Evolutionary conservation across 2,797 vertebrate species (phyloP), one percentile per base, ranked within the genome.

Genomic region (Acipenser transmontanus): DNA sequence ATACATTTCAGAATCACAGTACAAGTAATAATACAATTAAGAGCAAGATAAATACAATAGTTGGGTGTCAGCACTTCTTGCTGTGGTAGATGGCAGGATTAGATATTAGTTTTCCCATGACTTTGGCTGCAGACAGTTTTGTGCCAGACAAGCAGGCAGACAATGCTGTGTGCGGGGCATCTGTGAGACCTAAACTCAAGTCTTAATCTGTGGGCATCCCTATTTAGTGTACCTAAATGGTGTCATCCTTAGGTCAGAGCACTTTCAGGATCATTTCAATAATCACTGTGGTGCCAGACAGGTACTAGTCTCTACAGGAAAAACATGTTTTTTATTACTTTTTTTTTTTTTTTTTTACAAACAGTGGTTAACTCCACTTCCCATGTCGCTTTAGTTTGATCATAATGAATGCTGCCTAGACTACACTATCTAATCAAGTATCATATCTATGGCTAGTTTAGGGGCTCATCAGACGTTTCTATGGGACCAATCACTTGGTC

Each of bases 281-380:
- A 80, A 80, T 80, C 82, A 84, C 84, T 85, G 85, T 83, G 34
- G 34, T 34, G 34, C 34, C 34, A 34, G 34, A 34, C 34, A 34
- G 34, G 34, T 34, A 34, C 34, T 34, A 4, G 34, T 4, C 34
- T 34, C 34, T 34, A 86, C 82, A 83, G 81, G 76, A 83, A 79
- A 34, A 34, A 34, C 34, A 34, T 34, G 34, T 34, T 34, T 78
- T 70, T 67, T 69, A 73, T 76, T 80, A 82, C 78, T 81, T 80
- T 80, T 81, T 81, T 76, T 72, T 83, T 85, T 85, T 83, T 76
- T 76, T 72, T 67, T 75, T 85, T 78, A 83, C 82, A 85, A 81
- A 70, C 81, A 76, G 80, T 80, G 77, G 82, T 85, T 84, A 84
- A 85, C 83, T 84, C 74, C 80, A 88, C 87, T 88, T 88, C 87